These are phyloP conservation scores for Harpalus rufipes DNA, from an alignment of 2,888 invertebrate species.

Conservation along the genomic window DNA sequence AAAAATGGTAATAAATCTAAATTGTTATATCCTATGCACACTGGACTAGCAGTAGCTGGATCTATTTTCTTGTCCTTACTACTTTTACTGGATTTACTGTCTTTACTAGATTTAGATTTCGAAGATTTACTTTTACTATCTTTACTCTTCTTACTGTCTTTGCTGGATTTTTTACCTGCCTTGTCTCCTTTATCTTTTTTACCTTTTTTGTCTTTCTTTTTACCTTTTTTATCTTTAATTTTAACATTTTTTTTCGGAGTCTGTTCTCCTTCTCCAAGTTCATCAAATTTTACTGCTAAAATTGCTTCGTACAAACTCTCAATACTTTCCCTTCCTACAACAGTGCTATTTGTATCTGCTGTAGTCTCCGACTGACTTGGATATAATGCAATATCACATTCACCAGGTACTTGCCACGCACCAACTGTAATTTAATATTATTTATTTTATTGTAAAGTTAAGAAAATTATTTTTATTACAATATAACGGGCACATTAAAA, in stretches of 20 bases:
- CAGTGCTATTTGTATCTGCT: slow-evolving; percentile 59
- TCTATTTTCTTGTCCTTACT: slow-evolving; percentile 50
- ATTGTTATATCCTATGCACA: slow-evolving; percentile 68
- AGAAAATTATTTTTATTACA: slow-evolving; percentile 63
- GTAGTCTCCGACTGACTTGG: slow-evolving; percentile 69
- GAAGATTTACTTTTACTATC: slow-evolving; percentile 34
- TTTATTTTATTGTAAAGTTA: slow-evolving; percentile 16
- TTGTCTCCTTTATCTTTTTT: background rate
- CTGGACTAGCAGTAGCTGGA: slow-evolving; percentile 18
- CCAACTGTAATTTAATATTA: slow-evolving; percentile 70
- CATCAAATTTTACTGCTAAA: slow-evolving; percentile 70
- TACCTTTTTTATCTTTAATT: slow-evolving; percentile 52
- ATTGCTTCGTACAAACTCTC: slow-evolving; percentile 72
- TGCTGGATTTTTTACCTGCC: background rate
- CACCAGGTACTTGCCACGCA: slow-evolving; percentile 71
- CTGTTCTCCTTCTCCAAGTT: slow-evolving; percentile 35
- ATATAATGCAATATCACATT: slow-evolving; percentile 69
- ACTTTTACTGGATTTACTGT: slow-evolving; percentile 2
- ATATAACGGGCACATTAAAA: slow-evolving; percentile 69
- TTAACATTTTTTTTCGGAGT: slow-evolving; percentile 68
- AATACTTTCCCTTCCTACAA: slow-evolving; percentile 70
- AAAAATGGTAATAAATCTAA: slow-evolving; percentile 71
- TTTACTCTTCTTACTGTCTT: background rate
- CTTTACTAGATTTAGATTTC: slow-evolving; percentile 30
- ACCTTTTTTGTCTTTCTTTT: background rate